Base-by-base conservation (phyloP, 1,140 invertebrate genomes). In the Steinernema khuongi region DNA sequence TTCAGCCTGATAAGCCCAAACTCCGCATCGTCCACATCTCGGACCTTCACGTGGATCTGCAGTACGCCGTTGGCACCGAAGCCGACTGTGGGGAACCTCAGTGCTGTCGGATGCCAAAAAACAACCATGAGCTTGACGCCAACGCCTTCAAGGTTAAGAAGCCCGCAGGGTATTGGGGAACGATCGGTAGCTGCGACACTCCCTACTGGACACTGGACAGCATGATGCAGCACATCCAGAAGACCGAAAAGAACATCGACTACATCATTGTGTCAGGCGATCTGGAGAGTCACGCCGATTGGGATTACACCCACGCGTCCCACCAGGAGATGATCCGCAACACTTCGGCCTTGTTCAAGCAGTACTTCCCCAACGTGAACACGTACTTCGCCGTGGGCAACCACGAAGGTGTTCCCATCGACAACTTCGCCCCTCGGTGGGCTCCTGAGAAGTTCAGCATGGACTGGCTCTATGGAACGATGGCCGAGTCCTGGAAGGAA, bases 231-330 rank as follows among this genome's bases (percentile, higher is more conserved):
- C 74, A 77, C 36, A 75, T 77, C 66, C 29, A 69, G 2, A 44
- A 30, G 26, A 74, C 68, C 19, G 76, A 80, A n/a, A 80, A 82
- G 60, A 69, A 77, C 33, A 28, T 81, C 1, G 80, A 81, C 66
- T 81, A 81, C 36, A 71, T 81, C 11, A 72, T 81, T 41, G 79
- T 81, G 4, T 76, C 79, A 1, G 80, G 80, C 18, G 80, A 81
- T 66, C 67, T 80, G 29, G 80, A 77, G 28, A 73, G 74, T 1
- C 80, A 81, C 28, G 80, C 78, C 22, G 81, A 79, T 36, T 80
- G 79, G 79, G 70, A 81, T 31, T 79, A 79, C 71, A 70, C 50
- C 1, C 50, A 78, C 36, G 74, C 72, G 22, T 22, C 17, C 1
- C 76, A 81, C 29, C 18, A 28, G 26, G 32, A 66, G 17, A 72